Evolutionary conservation across 2,888 invertebrate species (phyloP).

Genomic region (Pollenia amentaria): DNA sequence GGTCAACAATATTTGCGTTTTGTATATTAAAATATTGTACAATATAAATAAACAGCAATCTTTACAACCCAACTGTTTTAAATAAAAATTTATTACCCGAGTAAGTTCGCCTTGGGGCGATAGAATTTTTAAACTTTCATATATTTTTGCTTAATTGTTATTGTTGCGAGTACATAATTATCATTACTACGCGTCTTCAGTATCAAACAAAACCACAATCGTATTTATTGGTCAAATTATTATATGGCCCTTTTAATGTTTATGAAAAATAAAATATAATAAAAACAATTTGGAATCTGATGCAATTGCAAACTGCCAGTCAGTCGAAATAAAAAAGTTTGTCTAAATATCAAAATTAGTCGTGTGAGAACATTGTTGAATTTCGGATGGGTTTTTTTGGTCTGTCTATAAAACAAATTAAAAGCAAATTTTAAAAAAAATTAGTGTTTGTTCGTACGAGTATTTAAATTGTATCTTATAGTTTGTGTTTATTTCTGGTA

Average conservation of each 20-base stretch:
- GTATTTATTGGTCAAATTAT: slow-evolving; percentile 57
- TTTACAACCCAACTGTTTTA: not conserved
- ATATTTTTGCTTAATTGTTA: not conserved
- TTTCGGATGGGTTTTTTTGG: slow-evolving; percentile 16
- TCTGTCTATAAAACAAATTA: not conserved
- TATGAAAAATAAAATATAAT: slow-evolving; percentile 8
- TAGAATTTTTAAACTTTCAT: not conserved
- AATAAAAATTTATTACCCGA: slow-evolving; percentile 8
- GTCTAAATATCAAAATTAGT: slow-evolving; percentile 40
- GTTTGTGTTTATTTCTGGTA: not conserved
- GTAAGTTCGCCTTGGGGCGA: not conserved
- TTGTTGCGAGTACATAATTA: not conserved
- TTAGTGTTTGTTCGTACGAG: not conserved
- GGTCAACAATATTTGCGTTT: slow-evolving; percentile 3
- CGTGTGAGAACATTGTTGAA: slow-evolving; percentile 26
- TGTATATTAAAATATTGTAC: not conserved
- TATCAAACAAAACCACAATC: slow-evolving; percentile 29
- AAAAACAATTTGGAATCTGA: slow-evolving; percentile 16
- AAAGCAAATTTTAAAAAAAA: not conserved
- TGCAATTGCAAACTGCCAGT: slow-evolving; percentile 28
- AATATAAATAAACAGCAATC: no score
- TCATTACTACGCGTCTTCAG: slow-evolving; percentile 5
- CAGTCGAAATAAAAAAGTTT: slow-evolving; percentile 28
- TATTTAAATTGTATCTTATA: not conserved
- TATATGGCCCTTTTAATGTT: slow-evolving; percentile 49